These are phyloP conservation scores for Macropodus opercularis DNA, from an alignment of 2,797 vertebrate species.

Conservation along the genomic window DNA sequence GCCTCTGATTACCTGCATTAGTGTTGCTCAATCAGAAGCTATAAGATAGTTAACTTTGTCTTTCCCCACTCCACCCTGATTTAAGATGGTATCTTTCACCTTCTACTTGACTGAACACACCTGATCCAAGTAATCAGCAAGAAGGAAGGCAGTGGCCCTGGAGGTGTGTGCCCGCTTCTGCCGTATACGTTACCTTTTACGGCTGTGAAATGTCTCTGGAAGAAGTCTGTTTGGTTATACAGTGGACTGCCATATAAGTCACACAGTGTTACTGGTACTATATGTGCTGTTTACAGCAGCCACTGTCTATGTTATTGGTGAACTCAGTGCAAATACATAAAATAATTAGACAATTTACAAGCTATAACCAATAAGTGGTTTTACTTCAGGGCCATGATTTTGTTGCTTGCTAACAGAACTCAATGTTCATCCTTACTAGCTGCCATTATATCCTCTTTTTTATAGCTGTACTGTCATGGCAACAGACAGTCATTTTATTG, in stretches of 20 bases:
- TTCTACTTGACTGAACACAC: no score
- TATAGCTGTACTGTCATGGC: conserved; percentile 9
- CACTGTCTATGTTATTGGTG: neutral
- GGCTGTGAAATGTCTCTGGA: conserved; percentile 6
- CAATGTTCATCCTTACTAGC: neutral
- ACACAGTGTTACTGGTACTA: neutral
- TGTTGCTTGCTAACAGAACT: conserved; percentile 14
- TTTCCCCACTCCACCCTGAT: no score
- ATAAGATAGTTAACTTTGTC: no score
- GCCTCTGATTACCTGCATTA: no score
- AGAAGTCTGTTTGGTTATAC: neutral
- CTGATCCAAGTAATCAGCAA: no score
- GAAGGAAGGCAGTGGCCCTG: no score
- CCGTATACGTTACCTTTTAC: neutral
- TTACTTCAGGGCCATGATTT: neutral
- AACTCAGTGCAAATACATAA: neutral
- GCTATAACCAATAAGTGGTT: neutral
- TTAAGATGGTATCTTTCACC: no score
- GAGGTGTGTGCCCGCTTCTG: neutral
- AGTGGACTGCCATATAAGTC: neutral
- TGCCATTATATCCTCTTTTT: conserved; percentile 14
- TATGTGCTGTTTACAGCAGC: neutral
- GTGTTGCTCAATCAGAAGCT: no score
- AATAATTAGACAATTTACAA: neutral
- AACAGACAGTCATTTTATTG: conserved; percentile 21